Evolutionary conservation across 2,113 vertebrate genomes (phyloP).

Genomic region (Myodes glareolus): DNA sequence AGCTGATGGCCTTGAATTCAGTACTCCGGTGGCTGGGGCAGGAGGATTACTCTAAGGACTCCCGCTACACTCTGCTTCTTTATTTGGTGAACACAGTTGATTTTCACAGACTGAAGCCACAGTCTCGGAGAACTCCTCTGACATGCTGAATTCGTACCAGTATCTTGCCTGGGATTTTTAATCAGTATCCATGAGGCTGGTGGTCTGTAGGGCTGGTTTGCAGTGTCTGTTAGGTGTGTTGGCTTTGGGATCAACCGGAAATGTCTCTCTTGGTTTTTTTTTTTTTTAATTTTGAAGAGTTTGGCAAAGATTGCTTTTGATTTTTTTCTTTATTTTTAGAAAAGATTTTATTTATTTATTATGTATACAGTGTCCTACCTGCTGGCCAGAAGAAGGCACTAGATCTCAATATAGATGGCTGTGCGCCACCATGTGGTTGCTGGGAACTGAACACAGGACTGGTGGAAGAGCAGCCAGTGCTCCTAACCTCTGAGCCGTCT

Average conservation of each 20-base stretch:
- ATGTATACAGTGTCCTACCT: no score
- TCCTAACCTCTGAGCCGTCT: no score
- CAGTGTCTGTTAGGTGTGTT: background rate
- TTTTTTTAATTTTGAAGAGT: background rate
- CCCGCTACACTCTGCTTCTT: no score
- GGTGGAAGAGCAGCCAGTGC: no score
- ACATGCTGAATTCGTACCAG: background rate
- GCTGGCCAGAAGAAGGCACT: no score
- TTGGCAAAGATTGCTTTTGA: background rate
- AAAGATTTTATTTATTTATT: no score
- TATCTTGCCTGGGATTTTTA: background rate
- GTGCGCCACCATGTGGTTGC: no score
- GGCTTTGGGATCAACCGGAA: background rate
- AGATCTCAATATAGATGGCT: no score
- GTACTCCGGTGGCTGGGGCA: no score
- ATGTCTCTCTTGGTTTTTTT: background rate
- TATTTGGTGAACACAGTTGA: background rate
- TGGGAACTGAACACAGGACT: no score
- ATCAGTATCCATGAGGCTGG: background rate
- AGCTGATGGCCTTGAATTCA: background rate
- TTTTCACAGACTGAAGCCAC: background rate
- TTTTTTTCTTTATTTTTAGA: background rate
- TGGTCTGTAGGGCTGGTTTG: background rate
- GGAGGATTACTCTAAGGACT: no score
- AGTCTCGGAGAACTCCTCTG: background rate